Conservation (phyloP, 2,113 vertebrate genomes). For the Rissa tridactyla region DNA sequence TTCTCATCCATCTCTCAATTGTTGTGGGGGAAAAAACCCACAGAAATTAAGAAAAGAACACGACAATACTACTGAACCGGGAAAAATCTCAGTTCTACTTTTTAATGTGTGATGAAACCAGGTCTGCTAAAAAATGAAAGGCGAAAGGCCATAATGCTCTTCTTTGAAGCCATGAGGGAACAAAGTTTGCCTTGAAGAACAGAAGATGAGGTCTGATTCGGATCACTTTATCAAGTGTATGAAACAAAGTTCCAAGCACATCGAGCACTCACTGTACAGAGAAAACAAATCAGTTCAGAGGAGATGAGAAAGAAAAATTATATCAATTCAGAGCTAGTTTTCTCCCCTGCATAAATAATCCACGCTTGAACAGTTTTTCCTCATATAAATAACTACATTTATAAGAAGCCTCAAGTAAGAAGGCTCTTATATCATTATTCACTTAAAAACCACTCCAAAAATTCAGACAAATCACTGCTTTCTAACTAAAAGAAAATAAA, state of each 20-base stretch:
- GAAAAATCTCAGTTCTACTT: background rate
- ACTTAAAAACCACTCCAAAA: conserved; percentile 57
- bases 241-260: background rate
- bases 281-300: conserved; percentile 8
- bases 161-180: background rate
- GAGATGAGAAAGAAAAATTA: conserved; percentile 36
- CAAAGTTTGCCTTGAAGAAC: conserved; percentile 29
- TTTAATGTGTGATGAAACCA: background rate
- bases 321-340: conserved; percentile 2
- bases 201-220: background rate
- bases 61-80: background rate
- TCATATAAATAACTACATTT: conserved; percentile 53
- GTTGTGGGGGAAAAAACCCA: background rate
- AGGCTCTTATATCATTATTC: conserved; percentile 48
- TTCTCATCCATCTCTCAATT: background rate
- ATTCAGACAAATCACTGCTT: conserved; percentile 49
- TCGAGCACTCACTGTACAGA: background rate
- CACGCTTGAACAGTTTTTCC: background rate
- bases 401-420: conserved; percentile 42
- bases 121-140: background rate
- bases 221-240: background rate
- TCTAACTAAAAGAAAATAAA: conserved; percentile 54
- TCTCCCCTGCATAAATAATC: conserved; percentile 40
- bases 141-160: background rate
- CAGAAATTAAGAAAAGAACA: background rate